Evolutionary conservation across 1,140 invertebrate species (phyloP).

Genomic region (Dreissena rostriformis): DNA sequence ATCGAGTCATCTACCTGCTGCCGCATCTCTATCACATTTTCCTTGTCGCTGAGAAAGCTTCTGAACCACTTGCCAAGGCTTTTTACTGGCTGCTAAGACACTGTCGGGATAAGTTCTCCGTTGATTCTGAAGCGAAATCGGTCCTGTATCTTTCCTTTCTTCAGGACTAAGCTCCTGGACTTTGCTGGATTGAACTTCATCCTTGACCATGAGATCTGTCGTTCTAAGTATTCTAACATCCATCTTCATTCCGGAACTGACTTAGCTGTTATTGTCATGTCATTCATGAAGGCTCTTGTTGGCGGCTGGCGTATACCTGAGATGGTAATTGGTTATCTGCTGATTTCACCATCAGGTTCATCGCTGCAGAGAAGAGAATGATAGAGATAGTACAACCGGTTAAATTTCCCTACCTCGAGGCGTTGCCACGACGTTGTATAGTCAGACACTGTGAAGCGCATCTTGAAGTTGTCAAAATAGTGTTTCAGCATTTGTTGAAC

Average conservation of each 20-base stretch:
- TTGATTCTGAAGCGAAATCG: not conserved
- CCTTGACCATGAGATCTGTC: not conserved
- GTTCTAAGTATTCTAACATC: constrained; percentile 32
- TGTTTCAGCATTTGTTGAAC: not conserved
- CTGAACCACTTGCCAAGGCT: constrained; percentile 44
- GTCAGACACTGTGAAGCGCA: constrained; percentile 32
- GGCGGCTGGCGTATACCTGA: constrained; percentile 19
- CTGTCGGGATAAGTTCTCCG: constrained; percentile 10
- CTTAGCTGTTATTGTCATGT: constrained; percentile 46
- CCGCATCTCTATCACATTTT: constrained; percentile 2
- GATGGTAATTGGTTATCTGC: constrained; percentile 24
- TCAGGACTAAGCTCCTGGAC: constrained; percentile 42
- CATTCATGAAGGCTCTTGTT: constrained; percentile 53
- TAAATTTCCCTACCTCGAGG: constrained; percentile 37
- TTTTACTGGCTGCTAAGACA: constrained; percentile 27
- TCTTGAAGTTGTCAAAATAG: constrained; percentile 24
- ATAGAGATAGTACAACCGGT: constrained; percentile 43
- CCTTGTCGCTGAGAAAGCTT: constrained; percentile 28
- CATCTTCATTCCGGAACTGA: constrained; percentile 19
- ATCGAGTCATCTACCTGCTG: constrained; percentile 32
- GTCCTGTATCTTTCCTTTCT: constrained; percentile 48
- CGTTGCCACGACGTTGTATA: constrained; percentile 49
- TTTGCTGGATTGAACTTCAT: constrained; percentile 44
- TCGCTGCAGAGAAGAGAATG: constrained; percentile 26
- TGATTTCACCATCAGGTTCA: constrained; percentile 30